Percentiles rank a stretch among this genome's conserved stretches.
Evolutionary conservation across 2,113 vertebrate species (phyloP).

Genomic region (Arvicanthis niloticus): DNA sequence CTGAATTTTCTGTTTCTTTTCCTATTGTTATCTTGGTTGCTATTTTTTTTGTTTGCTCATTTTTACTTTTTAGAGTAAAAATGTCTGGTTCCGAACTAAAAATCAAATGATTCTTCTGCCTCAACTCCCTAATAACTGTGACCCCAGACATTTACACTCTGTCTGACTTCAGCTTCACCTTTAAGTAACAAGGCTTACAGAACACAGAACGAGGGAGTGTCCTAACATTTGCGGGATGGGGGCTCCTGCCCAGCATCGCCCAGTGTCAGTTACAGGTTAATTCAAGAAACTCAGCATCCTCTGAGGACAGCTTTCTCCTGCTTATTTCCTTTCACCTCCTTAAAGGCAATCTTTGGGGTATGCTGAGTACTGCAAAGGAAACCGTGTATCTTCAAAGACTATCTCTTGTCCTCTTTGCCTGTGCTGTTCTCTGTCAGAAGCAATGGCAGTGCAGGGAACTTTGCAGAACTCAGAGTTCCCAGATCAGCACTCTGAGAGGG

Average conservation of each 20-base stretch:
- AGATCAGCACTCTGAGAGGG: neutral
- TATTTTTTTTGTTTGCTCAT: neutral
- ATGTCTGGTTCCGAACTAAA: neutral
- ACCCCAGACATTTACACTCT: neutral
- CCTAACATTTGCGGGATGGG: neutral
- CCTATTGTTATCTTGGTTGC: neutral
- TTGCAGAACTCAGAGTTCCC: neutral
- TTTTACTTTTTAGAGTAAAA: neutral
- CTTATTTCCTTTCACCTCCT: neutral
- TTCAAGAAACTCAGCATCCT: neutral
- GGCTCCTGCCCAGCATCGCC: neutral
- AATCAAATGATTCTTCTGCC: neutral
- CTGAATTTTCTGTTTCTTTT: neutral
- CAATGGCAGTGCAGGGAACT: too few species aligned
- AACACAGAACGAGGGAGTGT: neutral
- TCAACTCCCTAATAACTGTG: neutral
- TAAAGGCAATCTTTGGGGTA: constrained; percentile 38
- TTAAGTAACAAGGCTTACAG: neutral
- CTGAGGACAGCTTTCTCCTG: neutral
- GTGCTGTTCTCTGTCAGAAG: neutral
- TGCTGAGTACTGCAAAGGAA: constrained; percentile 16
- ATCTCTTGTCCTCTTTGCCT: neutral
- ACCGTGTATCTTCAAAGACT: neutral
- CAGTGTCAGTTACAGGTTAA: neutral
- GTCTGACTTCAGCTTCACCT: neutral